Percentiles rank a stretch among this genome's conserved stretches.
Conservation (phyloP, 1,140 invertebrate species). For the Brachionus calyciflorus region DNA sequence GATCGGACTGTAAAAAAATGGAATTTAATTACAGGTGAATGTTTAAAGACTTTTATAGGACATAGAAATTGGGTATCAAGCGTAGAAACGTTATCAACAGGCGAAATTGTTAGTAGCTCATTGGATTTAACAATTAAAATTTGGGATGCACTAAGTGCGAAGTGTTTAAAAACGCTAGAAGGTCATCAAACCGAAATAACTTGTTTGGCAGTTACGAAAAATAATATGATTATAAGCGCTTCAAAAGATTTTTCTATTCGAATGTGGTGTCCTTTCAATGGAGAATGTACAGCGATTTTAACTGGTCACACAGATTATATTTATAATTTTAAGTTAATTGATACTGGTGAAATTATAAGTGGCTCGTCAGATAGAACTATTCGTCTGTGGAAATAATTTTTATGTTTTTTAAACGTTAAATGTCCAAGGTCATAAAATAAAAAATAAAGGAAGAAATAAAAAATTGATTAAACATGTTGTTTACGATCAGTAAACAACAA, state of each 20-base stretch:
- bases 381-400: not conserved
- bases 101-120: not conserved
- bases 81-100: not conserved
- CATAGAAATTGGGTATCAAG: slow-evolving; percentile 3
- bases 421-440: too few species aligned
- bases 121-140: not conserved
- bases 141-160: not conserved
- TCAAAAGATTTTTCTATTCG: not conserved
- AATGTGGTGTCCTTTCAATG: not conserved
- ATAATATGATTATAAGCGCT: not conserved
- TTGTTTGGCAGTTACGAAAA: not conserved
- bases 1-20: not conserved
- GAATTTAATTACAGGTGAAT: not conserved
- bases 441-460: too few species aligned
- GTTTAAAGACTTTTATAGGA: not conserved
- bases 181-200: not conserved
- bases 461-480: too few species aligned
- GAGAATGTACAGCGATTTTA: not conserved
- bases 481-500: too few species aligned
- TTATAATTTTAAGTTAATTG: not conserved
- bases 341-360: not conserved
- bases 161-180: not conserved
- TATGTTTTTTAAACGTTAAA: not conserved
- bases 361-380: slow-evolving; percentile 4
- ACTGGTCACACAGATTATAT: not conserved